These are phyloP conservation scores for Thaleichthys pacificus DNA, from an alignment of 2,797 vertebrate genomes.

Conservation along the genomic window DNA sequence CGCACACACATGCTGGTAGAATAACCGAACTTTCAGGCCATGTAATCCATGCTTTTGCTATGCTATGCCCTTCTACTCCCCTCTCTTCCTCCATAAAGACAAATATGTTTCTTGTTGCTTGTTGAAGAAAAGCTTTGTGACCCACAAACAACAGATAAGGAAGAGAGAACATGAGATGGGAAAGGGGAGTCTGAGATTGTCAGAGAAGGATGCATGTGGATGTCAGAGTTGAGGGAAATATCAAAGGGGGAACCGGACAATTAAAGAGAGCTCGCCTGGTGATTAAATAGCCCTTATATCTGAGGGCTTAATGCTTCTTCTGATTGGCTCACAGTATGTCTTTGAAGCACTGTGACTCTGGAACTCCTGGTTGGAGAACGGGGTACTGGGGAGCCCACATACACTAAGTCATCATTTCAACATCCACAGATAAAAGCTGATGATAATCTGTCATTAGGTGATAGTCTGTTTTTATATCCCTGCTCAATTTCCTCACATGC, in stretches of 20 bases:
- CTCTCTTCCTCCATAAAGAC: constrained; percentile 8
- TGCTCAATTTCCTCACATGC: not conserved
- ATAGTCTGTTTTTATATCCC: not conserved
- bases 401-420: not conserved
- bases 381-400: not conserved
- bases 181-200: constrained; percentile 22
- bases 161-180: constrained; percentile 15
- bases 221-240: constrained; percentile 41
- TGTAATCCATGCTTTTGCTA: constrained; percentile 38
- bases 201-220: constrained; percentile 35
- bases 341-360: constrained; percentile 34
- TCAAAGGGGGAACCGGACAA: constrained; percentile 52
- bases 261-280: constrained; percentile 46
- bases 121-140: too few relatives aligned
- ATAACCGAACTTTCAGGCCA: constrained; percentile 35
- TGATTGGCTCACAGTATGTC: constrained; percentile 36
- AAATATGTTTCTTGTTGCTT: constrained; percentile 2
- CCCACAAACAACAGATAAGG: constrained; percentile 27
- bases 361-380: constrained; percentile 33
- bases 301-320: constrained; percentile 40
- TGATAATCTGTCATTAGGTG: not conserved
- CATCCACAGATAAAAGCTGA: not conserved
- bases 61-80: constrained; percentile 26
- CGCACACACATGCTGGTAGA: constrained; percentile 17
- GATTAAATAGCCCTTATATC: constrained; percentile 42